These are phyloP conservation scores for Ceratina japonica DNA, from an alignment of 1,140 invertebrate genomes.

Conservation along the genomic window DNA sequence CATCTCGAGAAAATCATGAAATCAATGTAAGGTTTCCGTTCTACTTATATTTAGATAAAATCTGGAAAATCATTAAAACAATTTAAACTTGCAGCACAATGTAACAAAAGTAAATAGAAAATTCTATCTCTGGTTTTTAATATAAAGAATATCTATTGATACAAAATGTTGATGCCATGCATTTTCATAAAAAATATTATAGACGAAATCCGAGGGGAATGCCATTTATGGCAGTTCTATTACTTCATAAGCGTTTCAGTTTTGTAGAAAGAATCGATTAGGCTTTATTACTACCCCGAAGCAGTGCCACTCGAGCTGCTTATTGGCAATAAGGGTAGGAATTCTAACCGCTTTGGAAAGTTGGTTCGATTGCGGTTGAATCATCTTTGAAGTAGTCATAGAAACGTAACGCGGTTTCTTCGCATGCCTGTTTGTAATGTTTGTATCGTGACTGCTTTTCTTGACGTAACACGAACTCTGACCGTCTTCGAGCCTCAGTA, in stretches of 20 bases:
- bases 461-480: neutral
- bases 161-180: too few relatives aligned
- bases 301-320: neutral
- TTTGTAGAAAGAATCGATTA: neutral
- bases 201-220: too few relatives aligned
- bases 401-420: constrained; percentile 57
- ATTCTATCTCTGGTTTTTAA: too few relatives aligned
- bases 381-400: constrained; percentile 68
- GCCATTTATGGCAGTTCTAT: too few relatives aligned
- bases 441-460: constrained; percentile 27
- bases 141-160: too few relatives aligned
- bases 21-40: too few relatives aligned
- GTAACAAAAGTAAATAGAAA: too few relatives aligned
- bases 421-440: constrained; percentile 13
- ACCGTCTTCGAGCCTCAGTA: constrained; percentile 1
- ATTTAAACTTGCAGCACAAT: too few relatives aligned
- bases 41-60: too few relatives aligned
- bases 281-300: neutral
- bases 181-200: too few relatives aligned
- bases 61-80: too few relatives aligned
- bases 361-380: constrained; percentile 66
- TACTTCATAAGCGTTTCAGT: neutral
- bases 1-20: too few relatives aligned
- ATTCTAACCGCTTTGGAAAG: constrained; percentile 50
- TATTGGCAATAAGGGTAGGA: neutral